Conservation (phyloP, 2,797 vertebrate genomes). For the Huso huso region DNA sequence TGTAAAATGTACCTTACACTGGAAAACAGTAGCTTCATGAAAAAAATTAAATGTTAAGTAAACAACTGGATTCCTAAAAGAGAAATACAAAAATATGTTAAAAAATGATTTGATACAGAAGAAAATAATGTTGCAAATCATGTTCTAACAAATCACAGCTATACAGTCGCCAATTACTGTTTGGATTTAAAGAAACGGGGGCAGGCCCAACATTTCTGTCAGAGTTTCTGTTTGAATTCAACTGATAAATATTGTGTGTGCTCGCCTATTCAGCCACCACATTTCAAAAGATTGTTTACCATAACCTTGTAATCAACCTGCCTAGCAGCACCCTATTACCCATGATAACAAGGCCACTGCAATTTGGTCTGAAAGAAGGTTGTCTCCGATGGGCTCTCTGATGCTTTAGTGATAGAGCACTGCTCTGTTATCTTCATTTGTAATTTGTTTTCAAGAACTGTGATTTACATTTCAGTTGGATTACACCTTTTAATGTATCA, state of each 20-base stretch:
- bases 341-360: constrained; percentile 64
- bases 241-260: constrained; percentile 61
- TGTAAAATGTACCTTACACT: too few relatives aligned
- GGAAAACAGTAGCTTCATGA: too few relatives aligned
- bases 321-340: constrained; percentile 71
- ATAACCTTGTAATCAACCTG: constrained; percentile 75
- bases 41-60: too few relatives aligned
- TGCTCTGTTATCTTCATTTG: constrained; percentile 71
- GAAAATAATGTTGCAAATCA: constrained; percentile 4
- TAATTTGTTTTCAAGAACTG: constrained; percentile 88
- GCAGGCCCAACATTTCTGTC: constrained; percentile 29
- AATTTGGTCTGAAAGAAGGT: constrained; percentile 69
- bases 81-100: too few relatives aligned
- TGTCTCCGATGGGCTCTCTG: constrained; percentile 43
- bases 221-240: constrained; percentile 55
- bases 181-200: constrained; percentile 37
- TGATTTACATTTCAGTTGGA: constrained; percentile 94
- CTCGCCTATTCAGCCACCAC: constrained; percentile 36
- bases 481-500: constrained; percentile 82
- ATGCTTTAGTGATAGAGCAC: constrained; percentile 61
- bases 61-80: too few relatives aligned
- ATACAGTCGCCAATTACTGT: constrained; percentile 45
- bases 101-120: too few relatives aligned
- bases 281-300: constrained; percentile 73
- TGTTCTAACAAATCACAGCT: constrained; percentile 28